A percentile compares a stretch with the other conserved stretches of the same genome.
Conservation (phyloP, 2,797 vertebrate species). For the Danionella dracula region DNA sequence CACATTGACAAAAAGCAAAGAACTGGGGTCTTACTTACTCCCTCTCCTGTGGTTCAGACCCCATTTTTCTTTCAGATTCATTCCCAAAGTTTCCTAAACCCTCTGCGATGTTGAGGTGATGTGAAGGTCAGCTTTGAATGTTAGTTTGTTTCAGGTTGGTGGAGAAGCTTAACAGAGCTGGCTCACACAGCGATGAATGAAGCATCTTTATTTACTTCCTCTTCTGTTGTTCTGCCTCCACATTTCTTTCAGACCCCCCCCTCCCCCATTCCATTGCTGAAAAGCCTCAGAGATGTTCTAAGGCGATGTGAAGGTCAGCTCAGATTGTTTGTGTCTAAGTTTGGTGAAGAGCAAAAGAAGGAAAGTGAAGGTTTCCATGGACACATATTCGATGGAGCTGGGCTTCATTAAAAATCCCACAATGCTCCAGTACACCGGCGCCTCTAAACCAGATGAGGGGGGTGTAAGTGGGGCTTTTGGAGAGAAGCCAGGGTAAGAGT, state of each 20-base stretch:
- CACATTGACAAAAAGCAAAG: too few species aligned
- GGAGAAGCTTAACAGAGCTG: neutral
- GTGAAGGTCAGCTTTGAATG: conserved; percentile 14
- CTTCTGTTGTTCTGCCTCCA: neutral
- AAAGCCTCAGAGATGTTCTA: neutral
- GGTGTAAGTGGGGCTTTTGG: neutral
- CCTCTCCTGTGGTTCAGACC: too few species aligned
- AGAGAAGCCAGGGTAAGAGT: conserved; percentile 7
- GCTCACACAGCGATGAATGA: neutral
- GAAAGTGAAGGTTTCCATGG: conserved; percentile 42
- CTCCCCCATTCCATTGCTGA: too few species aligned
- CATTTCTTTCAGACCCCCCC: neutral
- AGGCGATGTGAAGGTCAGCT: conserved; percentile 13
- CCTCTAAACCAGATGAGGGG: conserved; percentile 17
- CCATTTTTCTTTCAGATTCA: too few species aligned
- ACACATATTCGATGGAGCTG: conserved; percentile 32
- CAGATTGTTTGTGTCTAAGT: conserved; percentile 11
- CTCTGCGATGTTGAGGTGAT: neutral
- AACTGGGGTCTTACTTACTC: too few species aligned
- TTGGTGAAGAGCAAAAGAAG: neutral
- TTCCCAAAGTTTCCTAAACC: neutral
- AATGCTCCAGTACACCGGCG: conserved; percentile 7
- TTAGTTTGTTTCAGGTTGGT: conserved; percentile 11
- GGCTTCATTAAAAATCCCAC: conserved; percentile 40
- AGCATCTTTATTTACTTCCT: neutral